Evolutionary conservation across 2,113 vertebrate genomes (phyloP).

Genomic region (Suricata suricatta): DNA sequence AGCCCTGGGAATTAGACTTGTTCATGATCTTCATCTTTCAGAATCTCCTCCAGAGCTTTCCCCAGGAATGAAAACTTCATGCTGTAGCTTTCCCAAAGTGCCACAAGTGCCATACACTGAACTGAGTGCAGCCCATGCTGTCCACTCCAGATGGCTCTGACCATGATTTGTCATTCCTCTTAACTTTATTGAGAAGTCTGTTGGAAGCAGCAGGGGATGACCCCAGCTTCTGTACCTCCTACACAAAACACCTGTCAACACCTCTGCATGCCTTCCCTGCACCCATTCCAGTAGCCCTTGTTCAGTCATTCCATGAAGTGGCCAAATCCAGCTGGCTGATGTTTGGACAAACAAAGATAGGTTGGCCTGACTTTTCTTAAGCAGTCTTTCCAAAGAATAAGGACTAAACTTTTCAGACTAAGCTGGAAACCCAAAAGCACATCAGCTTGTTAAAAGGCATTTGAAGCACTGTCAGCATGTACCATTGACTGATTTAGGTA

Average conservation of each 20-base stretch:
- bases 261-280: neutral
- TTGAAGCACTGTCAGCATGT: neutral
- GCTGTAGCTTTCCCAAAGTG: neutral
- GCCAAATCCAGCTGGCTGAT: neutral
- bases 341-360: neutral
- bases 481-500: neutral
- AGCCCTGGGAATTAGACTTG: neutral
- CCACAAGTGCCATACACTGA: constrained; percentile 9
- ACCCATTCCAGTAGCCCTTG: neutral
- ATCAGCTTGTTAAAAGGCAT: neutral
- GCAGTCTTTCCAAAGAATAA: neutral
- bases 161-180: neutral
- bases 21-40: neutral
- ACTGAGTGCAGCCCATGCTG: neutral
- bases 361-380: constrained; percentile 1
- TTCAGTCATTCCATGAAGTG: constrained; percentile 13
- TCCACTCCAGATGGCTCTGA: neutral
- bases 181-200: neutral
- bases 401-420: constrained; percentile 6
- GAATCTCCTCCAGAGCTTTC: neutral
- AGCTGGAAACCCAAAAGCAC: neutral
- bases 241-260: constrained; percentile 9
- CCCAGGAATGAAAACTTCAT: neutral
- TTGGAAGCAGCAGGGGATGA: neutral
- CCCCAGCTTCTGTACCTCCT: neutral